Base-by-base conservation (phyloP, 2,113 vertebrate species). In the Mesembrinibis cayennensis region DNA sequence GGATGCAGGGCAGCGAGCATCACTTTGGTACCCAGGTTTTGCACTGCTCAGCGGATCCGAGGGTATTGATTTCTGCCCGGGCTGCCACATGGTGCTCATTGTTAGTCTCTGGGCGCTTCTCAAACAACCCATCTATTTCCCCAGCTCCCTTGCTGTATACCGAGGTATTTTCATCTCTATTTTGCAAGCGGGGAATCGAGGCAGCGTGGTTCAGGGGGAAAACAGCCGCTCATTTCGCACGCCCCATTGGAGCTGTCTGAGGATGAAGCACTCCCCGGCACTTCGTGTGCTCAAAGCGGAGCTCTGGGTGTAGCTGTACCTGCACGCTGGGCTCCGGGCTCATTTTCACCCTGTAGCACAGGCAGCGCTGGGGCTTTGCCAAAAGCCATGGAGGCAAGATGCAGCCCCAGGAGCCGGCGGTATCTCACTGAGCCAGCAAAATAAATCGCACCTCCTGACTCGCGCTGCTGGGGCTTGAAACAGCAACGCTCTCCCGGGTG, bases 211-310 rank as follows among this genome's bases (percentile, higher is more conserved):
- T 50, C 7, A 18, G 26, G 27, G 50, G 13, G 36, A 38, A 55
- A 30, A 12, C 2, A 2, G 25, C 21, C 0, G 0, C 73, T 77
- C 0, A 0, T 22, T 72, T 36, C 0, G 0, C 34, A 25, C 0
- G 0, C n/a, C 69, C 49, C 59, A 1, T 4, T 29, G 73, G 62
- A 93, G 42, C 50, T 4, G 0, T 22, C 52, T 4, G 45, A 74
- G 81, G 77, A 38, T 22, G 44, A 1, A 9, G 27, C 18, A 5
- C 34, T 42, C 34, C 21, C 50, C 2, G 3, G 36, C 25, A 14
- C 45, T 44, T 38, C 0, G 0, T 47, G 13, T 30, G 50, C 25
- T 81, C 32, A 11, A 3, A 83, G 66, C 5, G 1, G 53, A 59
- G 53, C n/a, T 65, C 42, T 1, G 6, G n/a, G 26, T 36, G 63